Base-by-base conservation (phyloP, 2,113 vertebrate genomes). In the Pluvialis apricaria region DNA sequence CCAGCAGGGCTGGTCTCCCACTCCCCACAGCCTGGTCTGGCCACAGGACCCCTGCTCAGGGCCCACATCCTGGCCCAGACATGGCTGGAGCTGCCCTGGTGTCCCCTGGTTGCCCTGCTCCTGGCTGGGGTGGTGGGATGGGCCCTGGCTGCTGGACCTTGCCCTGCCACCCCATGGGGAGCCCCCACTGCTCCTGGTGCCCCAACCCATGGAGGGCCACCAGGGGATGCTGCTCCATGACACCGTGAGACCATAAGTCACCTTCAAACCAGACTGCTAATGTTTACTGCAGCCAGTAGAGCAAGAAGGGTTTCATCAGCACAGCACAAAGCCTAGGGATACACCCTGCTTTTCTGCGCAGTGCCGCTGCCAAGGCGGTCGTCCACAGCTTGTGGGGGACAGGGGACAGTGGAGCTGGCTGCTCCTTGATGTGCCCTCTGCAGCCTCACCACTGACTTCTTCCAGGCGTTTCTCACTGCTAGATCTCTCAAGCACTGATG, bases 161-260 rank as follows among this genome's bases (percentile, higher is more conserved):
- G 60, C 20, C 31, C 44, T 45, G 12, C 25, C 2, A 0, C 8
- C 10, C 45, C 13, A 8, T 2, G 11, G 36, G 32, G 40, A 69
- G 5, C 11, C 38, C 4, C 51, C 3, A 1, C 38, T 47, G 44
- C 21, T 72, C 34, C 11, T 0, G 0, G 51, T 83, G 20, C 25
- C 57, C 38, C 34, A 40, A 0, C 10, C 12, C 15, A 10, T 0
- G 0, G 38, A 6, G 8, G 6, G 7, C 13, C 0, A 0, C 45
- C 1, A 0, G 36, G 29, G 36, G 29, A 3, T 36, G 51, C 25
- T 45, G 64, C 22, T 90, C 31, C 31, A 28, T 60, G 57, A 40
- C 34, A 32, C 44, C 9, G 5, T 44, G 40, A 76, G 44, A 52
- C 61, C 28, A 8, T 22, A 18, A 44, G 15, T 40, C 1, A 1